Conservation (phyloP, 2,888 invertebrate species). For the Bruchidius siliquastri region DNA sequence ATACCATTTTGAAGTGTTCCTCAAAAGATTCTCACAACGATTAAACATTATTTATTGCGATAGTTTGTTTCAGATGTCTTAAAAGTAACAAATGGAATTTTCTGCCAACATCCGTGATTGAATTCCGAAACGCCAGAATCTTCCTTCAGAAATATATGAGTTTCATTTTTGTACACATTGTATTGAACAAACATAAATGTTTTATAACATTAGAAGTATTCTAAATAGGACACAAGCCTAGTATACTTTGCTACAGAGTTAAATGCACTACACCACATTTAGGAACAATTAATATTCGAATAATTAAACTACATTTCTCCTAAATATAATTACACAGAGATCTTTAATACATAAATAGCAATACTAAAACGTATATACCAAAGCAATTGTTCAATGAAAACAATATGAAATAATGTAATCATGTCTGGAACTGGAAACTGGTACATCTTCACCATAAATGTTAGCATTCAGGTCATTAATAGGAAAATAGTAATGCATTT, state of each 20-base stretch:
- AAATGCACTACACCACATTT: conserved; percentile 2
- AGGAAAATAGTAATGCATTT: too few relatives aligned
- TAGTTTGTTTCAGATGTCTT: too few relatives aligned
- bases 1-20: too few relatives aligned
- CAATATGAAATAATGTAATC: conserved; percentile 26
- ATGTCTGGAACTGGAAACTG: background rate
- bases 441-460: background rate
- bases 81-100: too few relatives aligned
- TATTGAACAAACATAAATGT: background rate
- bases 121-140: too few relatives aligned
- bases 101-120: too few relatives aligned
- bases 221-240: background rate
- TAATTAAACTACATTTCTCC: background rate
- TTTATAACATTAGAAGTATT: background rate
- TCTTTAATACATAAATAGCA: conserved; percentile 4
- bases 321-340: conserved; percentile 1
- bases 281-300: background rate
- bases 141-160: background rate
- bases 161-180: background rate
- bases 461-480: background rate
- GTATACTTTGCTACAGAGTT: background rate
- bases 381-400: conserved; percentile 34
- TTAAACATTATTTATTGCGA: too few relatives aligned
- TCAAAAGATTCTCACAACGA: too few relatives aligned
- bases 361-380: conserved; percentile 47